Conservation (phyloP, 2,113 vertebrate species). For the Mohoua ochrocephala region DNA sequence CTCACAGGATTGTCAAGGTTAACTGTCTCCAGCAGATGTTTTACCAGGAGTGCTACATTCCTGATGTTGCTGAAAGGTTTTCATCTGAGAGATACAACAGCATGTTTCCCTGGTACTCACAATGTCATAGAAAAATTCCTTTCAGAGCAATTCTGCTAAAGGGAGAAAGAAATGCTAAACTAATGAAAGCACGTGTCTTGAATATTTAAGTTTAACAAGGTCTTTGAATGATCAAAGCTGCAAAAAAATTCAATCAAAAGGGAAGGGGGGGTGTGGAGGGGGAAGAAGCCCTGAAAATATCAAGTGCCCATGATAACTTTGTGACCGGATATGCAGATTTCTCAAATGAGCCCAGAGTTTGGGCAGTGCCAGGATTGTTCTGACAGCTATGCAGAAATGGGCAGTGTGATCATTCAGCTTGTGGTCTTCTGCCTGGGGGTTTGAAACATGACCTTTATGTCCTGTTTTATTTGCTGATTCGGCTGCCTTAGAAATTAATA, state of each 20-base stretch:
- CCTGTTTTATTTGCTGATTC: background rate
- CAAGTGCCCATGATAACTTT: accelerated
- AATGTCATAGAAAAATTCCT: background rate
- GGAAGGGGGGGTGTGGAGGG: accelerated
- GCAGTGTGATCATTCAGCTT: background rate
- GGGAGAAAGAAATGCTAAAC: background rate
- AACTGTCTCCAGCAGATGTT: constrained; percentile 30
- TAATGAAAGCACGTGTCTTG: background rate
- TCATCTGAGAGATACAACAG: background rate
- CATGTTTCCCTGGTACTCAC: background rate
- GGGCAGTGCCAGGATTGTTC: background rate
- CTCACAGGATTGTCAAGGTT: constrained; percentile 12
- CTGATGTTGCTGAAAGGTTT: background rate
- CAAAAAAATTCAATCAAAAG: background rate
- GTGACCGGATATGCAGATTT: background rate
- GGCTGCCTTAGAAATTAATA: background rate
- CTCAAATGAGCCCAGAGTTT: background rate
- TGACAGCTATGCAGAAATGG: background rate
- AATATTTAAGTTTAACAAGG: background rate
- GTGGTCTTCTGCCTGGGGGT: background rate
- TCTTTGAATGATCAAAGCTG: background rate
- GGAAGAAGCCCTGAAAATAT: background rate
- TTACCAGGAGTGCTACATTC: background rate
- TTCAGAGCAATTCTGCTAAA: background rate
- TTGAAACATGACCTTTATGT: background rate